Evolutionary conservation across 1,140 invertebrate genomes (phyloP).

Genomic region (Trigoniulus corallinus): DNA sequence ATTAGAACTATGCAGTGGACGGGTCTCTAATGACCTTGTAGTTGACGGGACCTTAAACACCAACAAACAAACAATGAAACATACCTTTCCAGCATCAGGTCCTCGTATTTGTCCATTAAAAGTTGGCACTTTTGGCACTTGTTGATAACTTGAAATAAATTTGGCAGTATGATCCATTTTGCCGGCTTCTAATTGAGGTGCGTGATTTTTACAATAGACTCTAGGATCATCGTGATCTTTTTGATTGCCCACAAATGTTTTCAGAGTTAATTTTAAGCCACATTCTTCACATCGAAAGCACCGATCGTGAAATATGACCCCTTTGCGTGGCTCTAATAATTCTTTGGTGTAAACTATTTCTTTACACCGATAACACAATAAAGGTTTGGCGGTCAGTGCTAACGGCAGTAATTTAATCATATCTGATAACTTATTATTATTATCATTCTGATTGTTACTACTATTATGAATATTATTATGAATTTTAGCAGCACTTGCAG

Average conservation of each 20-base stretch:
- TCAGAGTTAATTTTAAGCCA: slow-evolving; percentile 22
- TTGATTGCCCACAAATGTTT: slow-evolving; percentile 21
- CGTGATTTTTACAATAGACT: slow-evolving; percentile 13
- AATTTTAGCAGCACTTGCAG: too few relatives aligned
- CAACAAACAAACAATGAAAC: too few relatives aligned
- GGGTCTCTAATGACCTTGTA: too few relatives aligned
- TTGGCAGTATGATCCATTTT: slow-evolving; percentile 3
- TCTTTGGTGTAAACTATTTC: slow-evolving; percentile 21
- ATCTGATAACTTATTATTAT: too few relatives aligned
- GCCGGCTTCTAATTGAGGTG: slow-evolving; percentile 12
- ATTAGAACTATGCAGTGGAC: too few relatives aligned
- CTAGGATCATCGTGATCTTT: slow-evolving; percentile 11
- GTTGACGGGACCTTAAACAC: too few relatives aligned
- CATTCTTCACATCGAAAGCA: slow-evolving; percentile 23
- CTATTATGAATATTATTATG: too few relatives aligned
- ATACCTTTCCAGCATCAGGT: slow-evolving; percentile 4
- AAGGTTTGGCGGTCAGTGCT: too few relatives aligned
- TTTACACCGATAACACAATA: too few relatives aligned
- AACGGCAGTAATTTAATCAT: too few relatives aligned
- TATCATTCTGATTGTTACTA: too few relatives aligned
- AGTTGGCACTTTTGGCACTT: not conserved
- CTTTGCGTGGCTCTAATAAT: slow-evolving; percentile 16
- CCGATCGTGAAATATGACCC: slow-evolving; percentile 19
- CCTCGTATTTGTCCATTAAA: slow-evolving; percentile 2
- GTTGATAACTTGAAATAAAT: not conserved